These are phyloP conservation scores for Mastigias papua DNA, from an alignment of 30 jellyfish, hydroid and myxozoan species.

Conservation along the genomic window DNA sequence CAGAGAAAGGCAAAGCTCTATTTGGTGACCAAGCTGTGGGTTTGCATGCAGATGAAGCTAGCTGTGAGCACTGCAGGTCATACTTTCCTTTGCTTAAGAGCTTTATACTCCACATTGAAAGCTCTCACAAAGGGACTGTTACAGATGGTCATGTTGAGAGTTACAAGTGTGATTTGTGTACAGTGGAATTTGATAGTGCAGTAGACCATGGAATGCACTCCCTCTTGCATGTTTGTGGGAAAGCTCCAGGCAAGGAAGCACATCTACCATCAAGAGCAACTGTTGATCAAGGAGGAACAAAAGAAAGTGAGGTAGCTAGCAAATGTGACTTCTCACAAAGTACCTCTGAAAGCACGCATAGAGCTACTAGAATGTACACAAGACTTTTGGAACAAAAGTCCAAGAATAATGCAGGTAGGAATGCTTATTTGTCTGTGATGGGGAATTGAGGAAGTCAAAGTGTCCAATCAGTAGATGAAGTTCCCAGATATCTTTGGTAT, in stretches of 20 bases:
- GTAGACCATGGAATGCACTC: conserved; percentile 53
- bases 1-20: neutral
- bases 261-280: neutral
- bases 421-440: neutral
- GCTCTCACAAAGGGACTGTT: conserved; percentile 17
- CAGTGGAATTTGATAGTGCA: conserved; percentile 23
- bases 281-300: neutral
- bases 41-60: neutral
- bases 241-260: neutral
- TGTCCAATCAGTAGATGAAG: neutral
- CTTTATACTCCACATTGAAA: conserved; percentile 62
- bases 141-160: conserved; percentile 1
- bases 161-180: conserved; percentile 41
- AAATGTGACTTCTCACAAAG: neutral
- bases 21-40: neutral
- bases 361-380: neutral
- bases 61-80: conserved; percentile 53
- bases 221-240: conserved; percentile 53
- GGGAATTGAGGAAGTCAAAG: neutral
- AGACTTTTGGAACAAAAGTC: neutral
- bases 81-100: conserved; percentile 65
- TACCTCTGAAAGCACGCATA: neutral
- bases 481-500: no score
- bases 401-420: neutral
- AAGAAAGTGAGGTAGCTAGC: neutral